These are phyloP conservation scores for Chrysolina americana DNA, from an alignment of 2,888 invertebrate genomes.

Conservation along the genomic window DNA sequence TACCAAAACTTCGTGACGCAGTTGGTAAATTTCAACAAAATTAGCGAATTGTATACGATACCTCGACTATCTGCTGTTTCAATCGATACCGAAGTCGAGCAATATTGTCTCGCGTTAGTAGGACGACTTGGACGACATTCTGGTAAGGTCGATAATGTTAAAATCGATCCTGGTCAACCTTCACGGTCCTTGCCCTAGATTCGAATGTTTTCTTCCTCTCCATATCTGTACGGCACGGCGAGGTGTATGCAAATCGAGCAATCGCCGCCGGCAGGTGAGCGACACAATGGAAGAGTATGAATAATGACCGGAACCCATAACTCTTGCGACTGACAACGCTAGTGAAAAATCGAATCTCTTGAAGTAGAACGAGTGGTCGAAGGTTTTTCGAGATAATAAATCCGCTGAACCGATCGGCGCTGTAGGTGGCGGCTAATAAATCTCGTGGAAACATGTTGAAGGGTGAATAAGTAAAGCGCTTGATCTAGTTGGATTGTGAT, in stretches of 20 bases:
- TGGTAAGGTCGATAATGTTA: slow-evolving; percentile 39
- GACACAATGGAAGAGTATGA: slow-evolving; percentile 21
- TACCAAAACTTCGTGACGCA: too few relatives aligned
- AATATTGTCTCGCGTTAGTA: slow-evolving; percentile 16
- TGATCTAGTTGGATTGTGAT: too few relatives aligned
- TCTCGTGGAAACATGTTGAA: neutral
- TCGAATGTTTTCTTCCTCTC: slow-evolving; percentile 32
- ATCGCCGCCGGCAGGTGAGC: slow-evolving; percentile 2
- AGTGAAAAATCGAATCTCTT: slow-evolving; percentile 1
- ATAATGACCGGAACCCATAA: slow-evolving; percentile 6
- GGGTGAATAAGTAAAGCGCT: neutral
- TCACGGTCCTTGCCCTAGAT: slow-evolving; percentile 54
- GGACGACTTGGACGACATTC: slow-evolving; percentile 11
- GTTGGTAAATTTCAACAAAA: neutral
- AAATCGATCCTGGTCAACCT: slow-evolving; percentile 46
- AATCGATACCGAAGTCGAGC: slow-evolving; percentile 2
- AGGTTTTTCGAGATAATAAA: slow-evolving; percentile 20
- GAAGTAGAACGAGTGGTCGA: slow-evolving; percentile 9
- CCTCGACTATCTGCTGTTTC: slow-evolving; percentile 4
- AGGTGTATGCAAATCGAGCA: neutral
- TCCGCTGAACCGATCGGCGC: neutral
- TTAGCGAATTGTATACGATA: neutral
- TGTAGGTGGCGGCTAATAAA: slow-evolving; percentile 4
- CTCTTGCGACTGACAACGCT: slow-evolving; percentile 4
- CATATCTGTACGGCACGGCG: slow-evolving; percentile 1